Percentiles rank a stretch among this genome's conserved stretches.
Evolutionary conservation across 2,113 vertebrate species (phyloP).

Genomic region (Ctenodactylus gundi): DNA sequence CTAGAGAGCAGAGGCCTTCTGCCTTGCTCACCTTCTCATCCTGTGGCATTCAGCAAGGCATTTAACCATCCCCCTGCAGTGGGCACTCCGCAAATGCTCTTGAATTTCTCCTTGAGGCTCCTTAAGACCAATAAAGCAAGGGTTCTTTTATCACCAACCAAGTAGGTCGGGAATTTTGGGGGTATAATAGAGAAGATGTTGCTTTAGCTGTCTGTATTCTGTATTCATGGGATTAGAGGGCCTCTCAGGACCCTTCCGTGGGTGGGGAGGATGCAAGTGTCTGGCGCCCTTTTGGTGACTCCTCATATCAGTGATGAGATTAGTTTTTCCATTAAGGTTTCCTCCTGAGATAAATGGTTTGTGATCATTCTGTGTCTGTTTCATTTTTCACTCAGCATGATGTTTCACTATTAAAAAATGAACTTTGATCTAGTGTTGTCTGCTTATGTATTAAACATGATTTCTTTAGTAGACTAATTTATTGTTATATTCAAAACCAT

Average conservation of each 20-base stretch:
- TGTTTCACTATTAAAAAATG: conserved; percentile 55
- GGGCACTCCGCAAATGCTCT: neutral
- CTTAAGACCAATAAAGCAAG: neutral
- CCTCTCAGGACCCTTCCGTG: neutral
- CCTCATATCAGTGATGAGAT: conserved; percentile 29
- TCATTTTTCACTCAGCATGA: conserved; percentile 62
- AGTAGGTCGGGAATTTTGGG: neutral
- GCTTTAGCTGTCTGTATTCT: neutral
- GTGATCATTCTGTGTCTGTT: conserved; percentile 49
- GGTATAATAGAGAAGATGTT: neutral
- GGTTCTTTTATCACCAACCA: neutral
- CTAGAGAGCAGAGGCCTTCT: neutral
- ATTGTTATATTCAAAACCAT: conserved; percentile 64
- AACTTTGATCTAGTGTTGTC: conserved; percentile 53
- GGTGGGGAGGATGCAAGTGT: neutral
- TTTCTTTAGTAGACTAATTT: conserved; percentile 59
- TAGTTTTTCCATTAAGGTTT: conserved; percentile 27
- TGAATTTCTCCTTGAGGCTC: neutral
- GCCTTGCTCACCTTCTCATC: neutral
- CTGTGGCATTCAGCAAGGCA: neutral
- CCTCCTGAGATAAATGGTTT: conserved; percentile 32
- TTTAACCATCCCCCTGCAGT: neutral
- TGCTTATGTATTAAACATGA: conserved; percentile 59
- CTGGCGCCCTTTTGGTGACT: neutral
- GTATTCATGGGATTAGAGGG: neutral